Conservation (phyloP, 2,888 invertebrate species). For the Ceramica pisi region DNA sequence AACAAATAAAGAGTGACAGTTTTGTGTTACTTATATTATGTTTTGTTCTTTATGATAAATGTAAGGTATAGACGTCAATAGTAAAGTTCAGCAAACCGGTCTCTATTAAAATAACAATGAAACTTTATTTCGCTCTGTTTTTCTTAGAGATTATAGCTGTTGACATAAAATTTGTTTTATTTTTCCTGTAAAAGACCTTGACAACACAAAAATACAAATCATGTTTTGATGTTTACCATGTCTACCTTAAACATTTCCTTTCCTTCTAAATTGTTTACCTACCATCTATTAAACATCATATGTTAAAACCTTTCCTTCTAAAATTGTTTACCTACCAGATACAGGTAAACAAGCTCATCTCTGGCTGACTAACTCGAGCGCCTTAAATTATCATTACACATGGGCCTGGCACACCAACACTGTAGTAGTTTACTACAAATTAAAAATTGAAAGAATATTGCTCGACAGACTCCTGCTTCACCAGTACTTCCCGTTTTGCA, state of each 20-base stretch:
- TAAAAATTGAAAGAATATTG: too few species aligned
- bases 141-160: slow-evolving; percentile 13
- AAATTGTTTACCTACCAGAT: neutral
- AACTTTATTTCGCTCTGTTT: slow-evolving; percentile 11
- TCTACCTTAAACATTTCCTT: slow-evolving; percentile 10
- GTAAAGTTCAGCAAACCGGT: neutral
- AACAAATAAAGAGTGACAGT: neutral
- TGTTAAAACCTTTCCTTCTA: neutral
- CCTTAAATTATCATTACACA: too few species aligned
- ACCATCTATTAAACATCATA: too few species aligned
- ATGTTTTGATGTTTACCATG: neutral
- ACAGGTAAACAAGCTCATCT: too few species aligned
- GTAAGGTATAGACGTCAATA: neutral
- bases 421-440: too few species aligned
- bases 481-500: too few species aligned
- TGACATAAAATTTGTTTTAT: slow-evolving; percentile 11
- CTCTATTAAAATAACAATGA: slow-evolving; percentile 18
- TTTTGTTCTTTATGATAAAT: slow-evolving; percentile 3
- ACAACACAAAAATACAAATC: slow-evolving; percentile 6
- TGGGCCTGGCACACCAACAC: too few species aligned
- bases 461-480: neutral
- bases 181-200: slow-evolving; percentile 38
- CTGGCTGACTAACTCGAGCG: neutral
- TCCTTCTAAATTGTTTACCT: neutral
- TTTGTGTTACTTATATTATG: slow-evolving; percentile 10